Evolutionary conservation across 2,797 vertebrate genomes (phyloP).

Genomic region (Melanotaenia maccullochi): DNA sequence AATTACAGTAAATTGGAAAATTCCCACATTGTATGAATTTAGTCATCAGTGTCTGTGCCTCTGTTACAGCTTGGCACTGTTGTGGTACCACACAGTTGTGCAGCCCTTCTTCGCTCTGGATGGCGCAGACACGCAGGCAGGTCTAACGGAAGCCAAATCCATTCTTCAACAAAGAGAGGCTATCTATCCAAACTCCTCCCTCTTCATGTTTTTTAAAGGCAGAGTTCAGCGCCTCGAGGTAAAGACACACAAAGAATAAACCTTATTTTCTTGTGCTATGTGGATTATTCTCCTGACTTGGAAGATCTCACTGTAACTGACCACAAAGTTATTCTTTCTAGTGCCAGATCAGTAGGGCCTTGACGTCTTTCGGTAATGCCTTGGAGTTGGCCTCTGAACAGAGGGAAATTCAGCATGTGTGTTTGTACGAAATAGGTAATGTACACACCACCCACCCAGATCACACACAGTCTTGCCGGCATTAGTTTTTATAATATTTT

Average conservation of each 20-base stretch:
- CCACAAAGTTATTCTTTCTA: slow-evolving; percentile 63
- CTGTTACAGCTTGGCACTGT: slow-evolving; percentile 87
- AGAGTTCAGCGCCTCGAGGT: slow-evolving; percentile 98
- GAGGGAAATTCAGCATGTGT: slow-evolving; percentile 98
- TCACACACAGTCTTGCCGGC: neutral
- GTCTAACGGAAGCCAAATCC: slow-evolving; percentile 93
- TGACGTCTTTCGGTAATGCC: slow-evolving; percentile 94
- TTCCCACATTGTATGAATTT: neutral
- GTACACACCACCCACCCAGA: neutral
- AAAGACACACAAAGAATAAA: slow-evolving; percentile 15
- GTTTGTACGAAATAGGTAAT: slow-evolving; percentile 98
- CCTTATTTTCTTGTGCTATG: neutral
- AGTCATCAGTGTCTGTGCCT: slow-evolving; percentile 12
- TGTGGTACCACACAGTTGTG: slow-evolving; percentile 99
- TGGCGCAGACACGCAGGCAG: slow-evolving; percentile 90
- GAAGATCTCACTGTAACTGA: slow-evolving; percentile 15
- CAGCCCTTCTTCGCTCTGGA: slow-evolving; percentile 98
- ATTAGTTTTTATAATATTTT: slow-evolving; percentile 14
- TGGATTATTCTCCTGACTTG: slow-evolving; percentile 4
- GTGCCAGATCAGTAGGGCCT: slow-evolving; percentile 97
- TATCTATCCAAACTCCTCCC: slow-evolving; percentile 95
- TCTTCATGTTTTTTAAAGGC: slow-evolving; percentile 99
- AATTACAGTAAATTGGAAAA: neutral
- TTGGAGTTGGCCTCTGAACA: slow-evolving; percentile 94
- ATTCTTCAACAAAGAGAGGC: slow-evolving; percentile 93